Evolutionary conservation across 2,888 invertebrate species (phyloP).

Genomic region (Spodoptera littoralis): DNA sequence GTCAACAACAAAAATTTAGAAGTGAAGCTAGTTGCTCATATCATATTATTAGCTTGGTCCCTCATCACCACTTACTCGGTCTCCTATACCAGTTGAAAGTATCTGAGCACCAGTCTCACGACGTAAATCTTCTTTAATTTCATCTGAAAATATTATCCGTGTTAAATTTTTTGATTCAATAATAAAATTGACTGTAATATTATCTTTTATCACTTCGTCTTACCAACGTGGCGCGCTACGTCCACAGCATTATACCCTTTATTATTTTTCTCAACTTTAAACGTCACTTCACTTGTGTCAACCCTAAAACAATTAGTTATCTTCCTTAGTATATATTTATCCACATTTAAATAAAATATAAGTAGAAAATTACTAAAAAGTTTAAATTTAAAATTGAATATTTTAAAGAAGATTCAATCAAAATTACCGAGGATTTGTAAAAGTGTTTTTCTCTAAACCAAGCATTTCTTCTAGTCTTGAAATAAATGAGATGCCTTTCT

Average conservation of each 20-base stretch:
- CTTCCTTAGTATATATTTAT: conserved; percentile 7
- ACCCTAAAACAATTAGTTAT: conserved; percentile 87
- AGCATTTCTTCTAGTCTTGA: conserved; percentile 91
- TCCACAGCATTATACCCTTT: conserved; percentile 91
- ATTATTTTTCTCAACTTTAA: conserved; percentile 91
- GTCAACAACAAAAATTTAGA: too few species aligned
- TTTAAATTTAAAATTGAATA: conserved; percentile 24
- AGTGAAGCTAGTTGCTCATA: too few species aligned
- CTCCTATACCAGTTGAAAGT: conserved; percentile 93
- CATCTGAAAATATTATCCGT: conserved; percentile 69
- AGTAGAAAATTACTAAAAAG: conserved; percentile 19
- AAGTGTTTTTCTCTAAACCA: conserved; percentile 90
- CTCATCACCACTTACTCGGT: conserved; percentile 89
- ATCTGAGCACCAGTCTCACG: conserved; percentile 91
- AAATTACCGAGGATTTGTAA: conserved; percentile 90
- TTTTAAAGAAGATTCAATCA: conserved; percentile 32
- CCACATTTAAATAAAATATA: not conserved
- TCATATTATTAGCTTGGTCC: too few species aligned
- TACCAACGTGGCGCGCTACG: conserved; percentile 91
- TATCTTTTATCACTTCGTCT: conserved; percentile 49
- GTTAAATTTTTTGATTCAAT: not conserved
- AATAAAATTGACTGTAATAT: too few species aligned
- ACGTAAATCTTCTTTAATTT: conserved; percentile 91
- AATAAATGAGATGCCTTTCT: conserved; percentile 92
- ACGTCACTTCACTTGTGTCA: conserved; percentile 93